These are phyloP conservation scores for Norana najaformis DNA, from an alignment of 2,888 invertebrate genomes.

Conservation along the genomic window DNA sequence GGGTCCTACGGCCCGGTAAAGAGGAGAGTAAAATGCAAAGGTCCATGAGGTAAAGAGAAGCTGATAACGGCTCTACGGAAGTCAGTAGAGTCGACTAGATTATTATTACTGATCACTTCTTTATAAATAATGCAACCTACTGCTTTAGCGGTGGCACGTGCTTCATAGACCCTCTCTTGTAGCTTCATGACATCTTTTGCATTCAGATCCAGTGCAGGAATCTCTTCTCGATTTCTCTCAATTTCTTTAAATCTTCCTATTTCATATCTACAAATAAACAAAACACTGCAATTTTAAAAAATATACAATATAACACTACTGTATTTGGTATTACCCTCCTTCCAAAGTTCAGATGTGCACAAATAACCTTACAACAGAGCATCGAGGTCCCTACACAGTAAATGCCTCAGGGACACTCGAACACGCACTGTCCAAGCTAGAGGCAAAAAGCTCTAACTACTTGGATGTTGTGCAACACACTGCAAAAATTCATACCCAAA, in stretches of 20 bases:
- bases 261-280: conserved; percentile 8
- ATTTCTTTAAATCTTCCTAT: not conserved
- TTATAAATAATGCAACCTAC: not conserved
- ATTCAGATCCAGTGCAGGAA: not conserved
- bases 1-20: no score
- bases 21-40: no score
- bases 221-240: conserved; percentile 14
- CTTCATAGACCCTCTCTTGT: conserved; percentile 14
- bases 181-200: not conserved
- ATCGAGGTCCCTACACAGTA: no score
- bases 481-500: no score
- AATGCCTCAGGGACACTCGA: no score
- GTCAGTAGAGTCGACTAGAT: not conserved
- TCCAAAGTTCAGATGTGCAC: not conserved
- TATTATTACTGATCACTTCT: not conserved
- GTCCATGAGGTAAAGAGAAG: no score
- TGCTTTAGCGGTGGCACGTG: not conserved
- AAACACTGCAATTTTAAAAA: not conserved
- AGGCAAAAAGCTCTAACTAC: no score
- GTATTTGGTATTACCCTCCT: no score
- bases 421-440: no score
- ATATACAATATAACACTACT: not conserved
- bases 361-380: no score
- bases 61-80: no score
- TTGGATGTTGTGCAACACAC: no score